A percentile compares a stretch with the other conserved stretches of the same genome.
Conservation (phyloP, 2,797 vertebrate genomes). For the Botia almorhae region DNA sequence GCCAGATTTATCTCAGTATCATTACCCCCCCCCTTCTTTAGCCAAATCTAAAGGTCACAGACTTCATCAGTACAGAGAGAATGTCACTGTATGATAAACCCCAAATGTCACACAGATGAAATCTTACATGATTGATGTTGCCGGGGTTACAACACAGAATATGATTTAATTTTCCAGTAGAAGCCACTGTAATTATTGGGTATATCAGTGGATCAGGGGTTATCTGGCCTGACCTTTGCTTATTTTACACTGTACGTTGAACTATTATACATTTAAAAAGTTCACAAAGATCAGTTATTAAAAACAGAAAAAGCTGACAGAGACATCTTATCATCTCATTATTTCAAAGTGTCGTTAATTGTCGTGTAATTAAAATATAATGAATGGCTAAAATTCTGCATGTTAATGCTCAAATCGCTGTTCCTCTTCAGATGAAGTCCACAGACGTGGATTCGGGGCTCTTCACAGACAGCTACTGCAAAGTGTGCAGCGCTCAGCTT, state of each 20-base stretch:
- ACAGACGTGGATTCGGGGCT: constrained; percentile 79
- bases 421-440: constrained; percentile 79
- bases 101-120: constrained; percentile 35
- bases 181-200: neutral
- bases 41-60: constrained; percentile 48
- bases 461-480: constrained; percentile 85
- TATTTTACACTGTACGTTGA: neutral
- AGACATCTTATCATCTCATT: neutral
- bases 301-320: too few species aligned
- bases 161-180: neutral
- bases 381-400: neutral
- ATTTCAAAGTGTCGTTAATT: neutral
- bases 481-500: constrained; percentile 84
- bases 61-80: constrained; percentile 41
- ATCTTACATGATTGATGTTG: constrained; percentile 15
- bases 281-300: neutral
- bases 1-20: constrained; percentile 49
- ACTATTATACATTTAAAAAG: neutral
- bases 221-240: neutral
- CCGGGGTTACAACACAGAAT: neutral
- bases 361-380: neutral
- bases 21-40: constrained; percentile 25
- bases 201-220: neutral
- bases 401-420: neutral
- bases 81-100: constrained; percentile 30